Base-by-base conservation (phyloP, 2,888 invertebrate species). In the Acronicta alni region DNA sequence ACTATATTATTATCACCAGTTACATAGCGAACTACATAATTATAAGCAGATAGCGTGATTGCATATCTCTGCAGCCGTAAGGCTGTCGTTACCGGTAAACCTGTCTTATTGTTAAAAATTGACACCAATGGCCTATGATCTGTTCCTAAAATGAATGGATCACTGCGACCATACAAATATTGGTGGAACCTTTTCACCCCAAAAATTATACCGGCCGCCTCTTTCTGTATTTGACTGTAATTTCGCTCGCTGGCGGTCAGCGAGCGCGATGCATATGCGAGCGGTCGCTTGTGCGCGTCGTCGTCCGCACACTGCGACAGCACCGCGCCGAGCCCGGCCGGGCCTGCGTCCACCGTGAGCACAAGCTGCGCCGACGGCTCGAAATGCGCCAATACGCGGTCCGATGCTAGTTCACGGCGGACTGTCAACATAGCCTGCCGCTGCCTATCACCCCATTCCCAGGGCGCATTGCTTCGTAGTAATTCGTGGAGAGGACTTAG, bases 381-480 rank as follows among this genome's bases (percentile, higher is more conserved):
- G 18, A 66, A 69, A 20, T 74, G 69, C 16, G 69, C 67, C 35
- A 74, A 48, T 15, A 66, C 64, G n/a, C 63, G 61, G n/a, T 69
- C 67, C 5, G 62, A 59, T 0, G 59, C 47, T 9, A 73, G 26
- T 26, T 26, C 26, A n/a, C n/a, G 9, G 26, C 26, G 26, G 9
- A 49, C 41, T 63, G 67, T 5, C 37, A 37, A 14, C 52, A 26
- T 37, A 14, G 51, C 51, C 1, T 39, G 39, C 9, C 39, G 8
- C 9, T 0, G 5, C 1, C 41, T n/a, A n/a, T n/a, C n/a, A n/a
- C n/a, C 41, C 41, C 41, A 41, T 14, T 41, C 18, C 41, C 41
- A 41, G 1, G 0, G 12, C 3, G 18, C 41, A 5, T 6, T 7
- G 10, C 4, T 16, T 0, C 51, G 41, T 3, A 56, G 3, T 9